These are phyloP conservation scores for Rostratula benghalensis DNA, from an alignment of 2,113 vertebrate species.

Conservation along the genomic window DNA sequence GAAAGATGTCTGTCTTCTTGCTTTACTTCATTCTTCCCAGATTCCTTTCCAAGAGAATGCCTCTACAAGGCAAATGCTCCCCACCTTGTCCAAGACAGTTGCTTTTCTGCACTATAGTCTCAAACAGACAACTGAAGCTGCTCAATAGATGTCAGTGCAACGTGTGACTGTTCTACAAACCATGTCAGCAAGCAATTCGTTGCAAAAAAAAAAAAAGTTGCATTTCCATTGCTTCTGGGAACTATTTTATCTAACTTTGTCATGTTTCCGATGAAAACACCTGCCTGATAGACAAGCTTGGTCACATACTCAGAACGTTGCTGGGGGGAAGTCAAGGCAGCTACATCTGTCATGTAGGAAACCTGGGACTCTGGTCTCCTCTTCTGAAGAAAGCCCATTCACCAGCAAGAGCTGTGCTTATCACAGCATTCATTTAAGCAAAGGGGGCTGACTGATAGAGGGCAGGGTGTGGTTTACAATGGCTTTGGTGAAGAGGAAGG, in stretches of 20 bases:
- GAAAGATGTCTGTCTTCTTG: conserved; percentile 54
- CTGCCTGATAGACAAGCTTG: neutral
- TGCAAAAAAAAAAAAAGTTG: neutral
- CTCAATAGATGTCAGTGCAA: neutral
- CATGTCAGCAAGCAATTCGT: neutral
- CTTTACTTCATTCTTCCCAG: conserved; percentile 47
- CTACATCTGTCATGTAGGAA: neutral
- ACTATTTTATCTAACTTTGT: neutral
- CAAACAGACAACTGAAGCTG: neutral
- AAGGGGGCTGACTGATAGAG: neutral
- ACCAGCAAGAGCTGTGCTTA: conserved; percentile 30
- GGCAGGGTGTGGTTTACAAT: conserved; percentile 43
- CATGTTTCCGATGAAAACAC: neutral
- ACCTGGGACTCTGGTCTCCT: neutral
- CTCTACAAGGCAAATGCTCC: neutral
- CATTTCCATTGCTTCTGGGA: neutral
- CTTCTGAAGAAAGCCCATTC: conserved; percentile 22
- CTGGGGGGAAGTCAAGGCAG: neutral
- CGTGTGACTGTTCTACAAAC: neutral
- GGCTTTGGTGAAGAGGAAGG: conserved; percentile 30
- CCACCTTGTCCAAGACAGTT: fast-evolving
- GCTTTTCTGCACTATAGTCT: neutral
- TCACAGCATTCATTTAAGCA: conserved; percentile 12
- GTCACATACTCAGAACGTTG: neutral
- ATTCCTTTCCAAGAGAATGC: conserved; percentile 38